These are phyloP conservation scores for Napeogenes inachia DNA, from an alignment of 2,888 invertebrate genomes.

Conservation along the genomic window DNA sequence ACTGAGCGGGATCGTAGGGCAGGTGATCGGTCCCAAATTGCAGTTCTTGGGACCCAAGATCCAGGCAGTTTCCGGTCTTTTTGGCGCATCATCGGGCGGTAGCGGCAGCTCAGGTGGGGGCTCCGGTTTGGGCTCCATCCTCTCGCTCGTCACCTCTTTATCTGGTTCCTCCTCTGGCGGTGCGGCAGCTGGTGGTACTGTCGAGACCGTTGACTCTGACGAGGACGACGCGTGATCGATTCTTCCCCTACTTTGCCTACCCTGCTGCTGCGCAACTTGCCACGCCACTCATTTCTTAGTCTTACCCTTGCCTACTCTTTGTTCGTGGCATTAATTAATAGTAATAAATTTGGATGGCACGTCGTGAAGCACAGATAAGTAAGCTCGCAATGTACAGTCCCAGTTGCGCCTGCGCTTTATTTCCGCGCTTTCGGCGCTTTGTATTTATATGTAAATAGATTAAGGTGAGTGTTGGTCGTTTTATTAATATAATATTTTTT, in stretches of 20 bases:
- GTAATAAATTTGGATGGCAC: conserved; percentile 16
- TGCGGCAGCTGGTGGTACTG: conserved; percentile 55
- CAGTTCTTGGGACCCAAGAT: conserved; percentile 82
- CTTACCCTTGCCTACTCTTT: neutral
- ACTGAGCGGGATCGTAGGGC: conserved; percentile 81
- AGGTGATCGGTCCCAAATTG: conserved; percentile 83
- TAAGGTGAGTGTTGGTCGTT: conserved; percentile 66
- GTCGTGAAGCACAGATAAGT: conserved; percentile 21
- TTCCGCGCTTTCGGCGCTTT: conserved; percentile 35
- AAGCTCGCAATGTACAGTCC: conserved; percentile 56
- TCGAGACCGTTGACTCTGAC: conserved; percentile 68
- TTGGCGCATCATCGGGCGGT: conserved; percentile 77
- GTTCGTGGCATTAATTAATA: neutral
- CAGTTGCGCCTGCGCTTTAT: conserved; percentile 35
- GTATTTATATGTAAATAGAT: conserved; percentile 76
- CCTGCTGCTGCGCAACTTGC: conserved; percentile 27
- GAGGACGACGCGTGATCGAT: conserved; percentile 63
- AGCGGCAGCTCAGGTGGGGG: conserved; percentile 76
- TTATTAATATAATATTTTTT: conserved; percentile 54
- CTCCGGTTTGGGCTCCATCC: conserved; percentile 67
- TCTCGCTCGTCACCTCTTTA: conserved; percentile 68
- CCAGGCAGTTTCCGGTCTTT: conserved; percentile 72
- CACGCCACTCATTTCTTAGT: conserved; percentile 12
- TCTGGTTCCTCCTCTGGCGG: conserved; percentile 68
- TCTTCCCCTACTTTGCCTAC: conserved; percentile 17